Percentiles rank a stretch among this genome's conserved stretches.
These are phyloP conservation scores for Asteroscopus sphinx DNA, from an alignment of 2,888 invertebrate genomes.

Conservation along the genomic window DNA sequence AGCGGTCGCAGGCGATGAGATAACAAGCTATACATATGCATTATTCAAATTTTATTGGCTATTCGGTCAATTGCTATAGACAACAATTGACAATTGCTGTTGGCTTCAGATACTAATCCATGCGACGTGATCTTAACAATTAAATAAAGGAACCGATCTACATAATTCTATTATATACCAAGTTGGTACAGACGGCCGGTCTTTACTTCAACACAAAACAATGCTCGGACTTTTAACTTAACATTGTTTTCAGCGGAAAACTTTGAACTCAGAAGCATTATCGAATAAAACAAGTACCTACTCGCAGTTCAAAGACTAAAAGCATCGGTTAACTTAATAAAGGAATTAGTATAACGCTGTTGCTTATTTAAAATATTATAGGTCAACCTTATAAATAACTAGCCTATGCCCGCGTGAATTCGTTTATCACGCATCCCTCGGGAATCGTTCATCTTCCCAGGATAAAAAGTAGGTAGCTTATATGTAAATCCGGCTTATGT, in stretches of 20 bases:
- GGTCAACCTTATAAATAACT: slow-evolving; percentile 31
- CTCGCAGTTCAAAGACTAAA: slow-evolving; percentile 10
- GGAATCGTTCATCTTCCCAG: too few relatives aligned
- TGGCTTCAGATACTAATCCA: slow-evolving; percentile 24
- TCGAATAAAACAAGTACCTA: slow-evolving; percentile 39
- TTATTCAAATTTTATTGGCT: slow-evolving; percentile 34
- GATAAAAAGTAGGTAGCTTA: too few relatives aligned
- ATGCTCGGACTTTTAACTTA: slow-evolving; percentile 25
- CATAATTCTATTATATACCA: slow-evolving; percentile 2
- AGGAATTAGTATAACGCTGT: slow-evolving; percentile 6
- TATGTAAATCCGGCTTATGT: too few relatives aligned
- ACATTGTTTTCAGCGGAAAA: slow-evolving; percentile 34
- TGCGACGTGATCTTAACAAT: slow-evolving; percentile 5
- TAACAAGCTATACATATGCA: slow-evolving; percentile 22
- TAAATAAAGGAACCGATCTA: slow-evolving; percentile 13
- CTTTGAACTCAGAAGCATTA: slow-evolving; percentile 27
- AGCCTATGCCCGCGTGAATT: too few relatives aligned
- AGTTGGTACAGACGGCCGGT: background rate
- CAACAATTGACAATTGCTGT: too few relatives aligned
- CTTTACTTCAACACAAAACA: slow-evolving; percentile 22
- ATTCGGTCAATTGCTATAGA: slow-evolving; percentile 22
- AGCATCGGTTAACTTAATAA: slow-evolving; percentile 7
- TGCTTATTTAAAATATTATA: slow-evolving; percentile 4
- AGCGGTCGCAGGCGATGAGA: slow-evolving; percentile 8
- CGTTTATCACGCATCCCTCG: too few relatives aligned